These are phyloP conservation scores for Progne subis DNA, from an alignment of 2,113 vertebrate species.

Conservation along the genomic window DNA sequence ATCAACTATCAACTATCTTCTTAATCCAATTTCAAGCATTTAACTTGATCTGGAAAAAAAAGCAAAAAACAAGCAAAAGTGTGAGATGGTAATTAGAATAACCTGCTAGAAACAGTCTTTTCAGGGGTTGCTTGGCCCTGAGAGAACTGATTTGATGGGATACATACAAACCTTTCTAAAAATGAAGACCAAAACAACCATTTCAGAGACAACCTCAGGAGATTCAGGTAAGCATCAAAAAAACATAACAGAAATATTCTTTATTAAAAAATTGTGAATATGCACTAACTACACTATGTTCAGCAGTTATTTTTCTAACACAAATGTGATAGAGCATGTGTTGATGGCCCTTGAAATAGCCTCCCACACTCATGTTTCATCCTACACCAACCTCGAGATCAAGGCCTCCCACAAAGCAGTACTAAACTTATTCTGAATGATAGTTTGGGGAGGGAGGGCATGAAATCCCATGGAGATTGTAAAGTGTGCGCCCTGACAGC, in stretches of 20 bases:
- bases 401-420: neutral
- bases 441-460: neutral
- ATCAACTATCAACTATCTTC: neutral
- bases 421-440: neutral
- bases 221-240: neutral
- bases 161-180: neutral
- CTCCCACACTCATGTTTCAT: neutral
- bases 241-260: neutral
- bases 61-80: neutral
- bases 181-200: neutral
- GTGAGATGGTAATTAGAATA: neutral
- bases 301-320: neutral
- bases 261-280: neutral
- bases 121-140: neutral
- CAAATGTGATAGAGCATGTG: neutral
- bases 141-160: neutral
- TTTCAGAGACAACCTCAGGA: neutral
- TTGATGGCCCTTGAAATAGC: neutral
- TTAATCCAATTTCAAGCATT: neutral
- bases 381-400: neutral
- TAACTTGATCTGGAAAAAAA: neutral
- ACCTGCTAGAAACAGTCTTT: neutral
- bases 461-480: neutral
- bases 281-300: neutral
- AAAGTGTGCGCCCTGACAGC: neutral